Evolutionary conservation across 2,797 vertebrate genomes (phyloP).

Genomic region (Pipistrellus kuhlii): DNA sequence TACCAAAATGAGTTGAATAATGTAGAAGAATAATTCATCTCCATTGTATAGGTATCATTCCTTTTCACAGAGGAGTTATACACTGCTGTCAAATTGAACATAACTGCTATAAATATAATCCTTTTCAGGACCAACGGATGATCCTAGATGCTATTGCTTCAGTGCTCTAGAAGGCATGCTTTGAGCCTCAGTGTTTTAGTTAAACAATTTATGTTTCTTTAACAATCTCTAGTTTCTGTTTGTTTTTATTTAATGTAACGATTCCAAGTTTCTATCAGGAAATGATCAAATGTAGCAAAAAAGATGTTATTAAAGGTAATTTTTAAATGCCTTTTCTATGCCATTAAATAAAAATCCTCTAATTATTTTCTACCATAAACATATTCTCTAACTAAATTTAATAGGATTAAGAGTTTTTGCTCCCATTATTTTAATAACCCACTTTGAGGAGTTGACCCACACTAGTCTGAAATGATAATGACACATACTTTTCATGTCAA

Average conservation of each 20-base stretch:
- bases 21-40: constrained; percentile 68
- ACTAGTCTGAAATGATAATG: constrained; percentile 16
- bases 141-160: neutral
- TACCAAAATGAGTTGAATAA: constrained; percentile 64
- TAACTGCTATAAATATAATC: constrained; percentile 43
- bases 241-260: neutral
- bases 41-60: constrained; percentile 60
- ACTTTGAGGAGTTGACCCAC: neutral
- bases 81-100: constrained; percentile 59
- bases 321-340: constrained; percentile 59
- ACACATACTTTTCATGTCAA: neutral
- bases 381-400: constrained; percentile 33
- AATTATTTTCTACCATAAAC: constrained; percentile 50
- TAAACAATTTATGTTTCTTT: constrained; percentile 6
- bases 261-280: constrained; percentile 8
- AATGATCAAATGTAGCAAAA: constrained; percentile 44
- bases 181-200: neutral
- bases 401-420: constrained; percentile 45
- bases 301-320: constrained; percentile 42
- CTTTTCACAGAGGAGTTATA: constrained; percentile 47
- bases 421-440: constrained; percentile 61
- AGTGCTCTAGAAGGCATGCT: neutral
- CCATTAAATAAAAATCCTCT: constrained; percentile 27
- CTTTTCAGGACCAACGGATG: neutral
- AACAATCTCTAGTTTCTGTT: neutral